These are phyloP conservation scores for Barnardius zonarius DNA, from an alignment of 2,113 vertebrate genomes.

Conservation along the genomic window DNA sequence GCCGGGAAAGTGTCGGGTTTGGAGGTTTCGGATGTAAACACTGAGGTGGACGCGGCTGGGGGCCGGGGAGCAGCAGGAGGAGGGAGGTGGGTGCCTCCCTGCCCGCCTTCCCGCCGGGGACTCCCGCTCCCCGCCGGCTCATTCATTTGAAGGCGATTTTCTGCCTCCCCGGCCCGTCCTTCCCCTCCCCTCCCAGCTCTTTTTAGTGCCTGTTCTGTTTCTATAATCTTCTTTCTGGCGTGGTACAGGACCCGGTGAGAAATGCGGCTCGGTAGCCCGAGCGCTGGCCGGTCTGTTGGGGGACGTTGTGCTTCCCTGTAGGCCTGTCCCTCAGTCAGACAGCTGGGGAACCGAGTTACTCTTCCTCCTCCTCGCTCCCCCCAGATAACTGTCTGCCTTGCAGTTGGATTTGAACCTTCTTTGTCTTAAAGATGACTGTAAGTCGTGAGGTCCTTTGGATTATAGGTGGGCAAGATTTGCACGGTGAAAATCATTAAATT, in stretches of 20 bases:
- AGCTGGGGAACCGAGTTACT: background rate
- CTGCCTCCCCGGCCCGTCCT: background rate
- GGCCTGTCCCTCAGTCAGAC: slow-evolving; percentile 45
- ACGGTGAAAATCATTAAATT: background rate
- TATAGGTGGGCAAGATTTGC: background rate
- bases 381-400: slow-evolving; percentile 25
- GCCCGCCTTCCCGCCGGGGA: slow-evolving; percentile 3
- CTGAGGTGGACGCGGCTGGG: background rate
- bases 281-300: slow-evolving; percentile 9
- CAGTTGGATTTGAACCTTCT: slow-evolving; percentile 59
- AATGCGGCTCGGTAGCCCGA: slow-evolving; percentile 32
- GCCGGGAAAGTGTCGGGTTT: background rate
- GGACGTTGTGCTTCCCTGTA: slow-evolving; percentile 43
- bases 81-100: background rate
- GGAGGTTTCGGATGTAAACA: background rate
- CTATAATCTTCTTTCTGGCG: slow-evolving; percentile 35
- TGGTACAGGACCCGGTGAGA: slow-evolving; percentile 67
- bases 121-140: slow-evolving; percentile 23
- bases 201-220: slow-evolving; percentile 23
- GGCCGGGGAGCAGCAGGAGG: background rate
- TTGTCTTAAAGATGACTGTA: slow-evolving; percentile 69
- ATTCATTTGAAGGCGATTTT: slow-evolving; percentile 52
- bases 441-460: slow-evolving; percentile 35
- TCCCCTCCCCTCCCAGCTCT: background rate
- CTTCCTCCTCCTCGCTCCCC: accelerated